Percentiles rank a stretch among this genome's conserved stretches.
Evolutionary conservation across 64 coral and sea anemone species (phyloP).

Genomic region (Dendronephthya gigantea): DNA sequence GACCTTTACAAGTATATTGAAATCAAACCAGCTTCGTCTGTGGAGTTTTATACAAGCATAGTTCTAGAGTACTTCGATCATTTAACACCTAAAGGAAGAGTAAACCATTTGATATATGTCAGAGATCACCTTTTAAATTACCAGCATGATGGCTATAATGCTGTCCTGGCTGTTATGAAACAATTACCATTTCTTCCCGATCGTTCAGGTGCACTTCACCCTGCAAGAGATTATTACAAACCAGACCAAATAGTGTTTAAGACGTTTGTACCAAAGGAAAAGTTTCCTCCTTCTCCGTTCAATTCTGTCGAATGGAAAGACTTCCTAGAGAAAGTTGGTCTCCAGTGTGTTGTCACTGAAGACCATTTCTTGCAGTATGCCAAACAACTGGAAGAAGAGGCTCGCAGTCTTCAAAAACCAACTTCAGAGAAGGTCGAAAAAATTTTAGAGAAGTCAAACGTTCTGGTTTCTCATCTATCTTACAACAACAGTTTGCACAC

Average conservation of each 20-base stretch:
- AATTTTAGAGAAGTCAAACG: background rate
- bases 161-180: background rate
- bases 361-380: background rate
- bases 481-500: background rate
- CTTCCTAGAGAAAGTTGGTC: background rate
- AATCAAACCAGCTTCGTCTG: background rate
- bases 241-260: background rate
- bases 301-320: background rate
- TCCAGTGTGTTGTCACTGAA: background rate
- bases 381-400: background rate
- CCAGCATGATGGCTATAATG: background rate
- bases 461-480: background rate
- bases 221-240: background rate
- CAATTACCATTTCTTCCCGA: background rate
- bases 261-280: background rate
- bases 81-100: background rate
- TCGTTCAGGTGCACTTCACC: background rate
- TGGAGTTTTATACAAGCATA: background rate
- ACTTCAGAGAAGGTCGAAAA: background rate
- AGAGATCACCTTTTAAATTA: background rate
- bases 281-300: background rate
- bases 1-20: background rate
- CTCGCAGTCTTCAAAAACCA: background rate
- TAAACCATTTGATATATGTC: background rate
- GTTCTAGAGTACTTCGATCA: background rate